Conservation (phyloP, 2,797 vertebrate species). For the Cossypha dichroa region DNA sequence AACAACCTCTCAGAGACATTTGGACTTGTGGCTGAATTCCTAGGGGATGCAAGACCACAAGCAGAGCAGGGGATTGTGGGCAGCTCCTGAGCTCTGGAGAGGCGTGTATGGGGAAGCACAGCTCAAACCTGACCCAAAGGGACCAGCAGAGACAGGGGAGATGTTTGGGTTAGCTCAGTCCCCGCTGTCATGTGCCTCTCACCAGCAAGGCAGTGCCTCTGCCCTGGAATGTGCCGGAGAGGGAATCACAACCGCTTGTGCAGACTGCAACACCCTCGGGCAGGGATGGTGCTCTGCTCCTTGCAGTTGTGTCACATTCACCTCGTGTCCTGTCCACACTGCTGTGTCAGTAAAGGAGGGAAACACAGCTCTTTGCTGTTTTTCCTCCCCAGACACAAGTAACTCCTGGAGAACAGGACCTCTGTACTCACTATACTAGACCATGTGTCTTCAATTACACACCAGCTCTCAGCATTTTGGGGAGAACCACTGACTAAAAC, state of each 20-base stretch:
- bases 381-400: not conserved
- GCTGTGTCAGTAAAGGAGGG: not conserved
- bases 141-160: not conserved
- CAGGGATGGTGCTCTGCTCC: not conserved
- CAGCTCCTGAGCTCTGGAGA: too few species aligned
- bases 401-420: not conserved
- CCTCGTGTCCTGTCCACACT: not conserved
- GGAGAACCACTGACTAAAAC: not conserved
- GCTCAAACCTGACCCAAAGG: not conserved
- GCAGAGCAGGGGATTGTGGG: not conserved
- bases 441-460: not conserved
- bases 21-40: not conserved
- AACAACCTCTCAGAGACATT: not conserved
- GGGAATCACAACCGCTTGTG: fast-evolving
- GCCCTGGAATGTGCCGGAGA: not conserved
- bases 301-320: not conserved
- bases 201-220: not conserved
- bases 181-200: fast-evolving
- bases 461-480: not conserved
- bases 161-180: not conserved
- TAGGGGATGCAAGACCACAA: not conserved
- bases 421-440: not conserved
- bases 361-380: not conserved
- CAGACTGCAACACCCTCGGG: fast-evolving
- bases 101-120: not conserved